A percentile compares a stretch with the other conserved stretches of the same genome.
Evolutionary conservation across 1,140 invertebrate genomes (phyloP).

Genomic region (Drosophila insularis): DNA sequence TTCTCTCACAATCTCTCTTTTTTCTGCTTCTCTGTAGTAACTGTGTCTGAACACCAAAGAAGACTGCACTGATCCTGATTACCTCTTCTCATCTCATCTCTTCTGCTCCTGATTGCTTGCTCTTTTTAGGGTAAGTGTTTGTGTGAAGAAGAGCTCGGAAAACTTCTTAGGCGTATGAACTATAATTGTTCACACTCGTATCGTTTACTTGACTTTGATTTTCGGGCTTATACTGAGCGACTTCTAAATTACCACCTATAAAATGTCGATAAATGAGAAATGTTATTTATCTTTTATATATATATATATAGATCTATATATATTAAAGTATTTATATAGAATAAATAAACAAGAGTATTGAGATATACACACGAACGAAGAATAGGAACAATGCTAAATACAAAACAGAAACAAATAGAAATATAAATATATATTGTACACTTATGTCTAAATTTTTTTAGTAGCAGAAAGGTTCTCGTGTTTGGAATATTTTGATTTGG

Average conservation of each 20-base stretch:
- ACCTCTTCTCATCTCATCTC: conserved; percentile 35
- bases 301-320: not conserved
- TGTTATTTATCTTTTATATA: conserved; percentile 50
- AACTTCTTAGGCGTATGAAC: conserved; percentile 77
- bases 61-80: conserved; percentile 70
- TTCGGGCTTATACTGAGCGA: conserved; percentile 76
- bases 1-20: conserved; percentile 16
- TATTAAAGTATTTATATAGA: not conserved
- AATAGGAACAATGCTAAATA: not conserved
- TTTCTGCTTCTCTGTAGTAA: conserved; percentile 7
- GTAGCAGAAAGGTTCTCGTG: not conserved
- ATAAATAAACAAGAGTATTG: conserved; percentile 32
- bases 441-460: not conserved
- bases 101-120: conserved; percentile 22
- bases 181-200: conserved; percentile 61
- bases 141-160: conserved; percentile 62
- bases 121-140: conserved; percentile 61
- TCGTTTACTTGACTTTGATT: conserved; percentile 80
- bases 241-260: conserved; percentile 81
- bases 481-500: not conserved
- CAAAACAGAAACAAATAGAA: conserved; percentile 1
- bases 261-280: conserved; percentile 81
- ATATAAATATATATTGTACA: not conserved
- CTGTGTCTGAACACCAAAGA: conserved; percentile 49
- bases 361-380: conserved; percentile 12